These are phyloP conservation scores for Conus canariensis DNA, from an alignment of 2,888 invertebrate species.

Conservation along the genomic window DNA sequence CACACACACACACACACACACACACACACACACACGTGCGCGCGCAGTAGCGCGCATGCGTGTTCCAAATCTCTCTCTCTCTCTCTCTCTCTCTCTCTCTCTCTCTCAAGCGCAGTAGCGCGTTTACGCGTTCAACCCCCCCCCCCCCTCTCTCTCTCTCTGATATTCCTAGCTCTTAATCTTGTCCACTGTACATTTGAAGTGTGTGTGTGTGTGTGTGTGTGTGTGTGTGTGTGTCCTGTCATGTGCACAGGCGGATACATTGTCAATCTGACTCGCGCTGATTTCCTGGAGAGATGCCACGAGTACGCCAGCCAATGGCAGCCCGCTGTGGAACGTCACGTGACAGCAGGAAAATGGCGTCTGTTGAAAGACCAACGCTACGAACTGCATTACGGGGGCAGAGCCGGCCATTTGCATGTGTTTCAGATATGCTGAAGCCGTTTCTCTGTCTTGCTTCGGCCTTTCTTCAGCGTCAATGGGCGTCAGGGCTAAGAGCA, in stretches of 20 bases:
- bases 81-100: no score
- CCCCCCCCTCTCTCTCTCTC: no score
- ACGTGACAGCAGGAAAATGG: conserved; percentile 18
- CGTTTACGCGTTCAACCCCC: no score
- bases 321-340: not conserved
- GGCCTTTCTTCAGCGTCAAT: no score
- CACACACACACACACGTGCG: no score
- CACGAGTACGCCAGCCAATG: conserved; percentile 13
- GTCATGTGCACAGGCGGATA: not conserved
- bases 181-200: no score
- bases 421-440: conserved; percentile 17
- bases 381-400: not conserved
- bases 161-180: no score
- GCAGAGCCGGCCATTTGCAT: not conserved
- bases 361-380: not conserved
- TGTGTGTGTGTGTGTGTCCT: not conserved
- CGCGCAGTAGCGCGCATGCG: no score
- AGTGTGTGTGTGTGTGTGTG: not conserved
- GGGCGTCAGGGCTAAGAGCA: no score
- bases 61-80: no score
- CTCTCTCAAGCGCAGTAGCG: no score
- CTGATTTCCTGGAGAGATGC: conserved; percentile 14
- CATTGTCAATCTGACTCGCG: conserved; percentile 17
- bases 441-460: not conserved
- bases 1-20: no score